Base-by-base conservation (phyloP, 2,888 invertebrate species). In the Drosophila koepferae region DNA sequence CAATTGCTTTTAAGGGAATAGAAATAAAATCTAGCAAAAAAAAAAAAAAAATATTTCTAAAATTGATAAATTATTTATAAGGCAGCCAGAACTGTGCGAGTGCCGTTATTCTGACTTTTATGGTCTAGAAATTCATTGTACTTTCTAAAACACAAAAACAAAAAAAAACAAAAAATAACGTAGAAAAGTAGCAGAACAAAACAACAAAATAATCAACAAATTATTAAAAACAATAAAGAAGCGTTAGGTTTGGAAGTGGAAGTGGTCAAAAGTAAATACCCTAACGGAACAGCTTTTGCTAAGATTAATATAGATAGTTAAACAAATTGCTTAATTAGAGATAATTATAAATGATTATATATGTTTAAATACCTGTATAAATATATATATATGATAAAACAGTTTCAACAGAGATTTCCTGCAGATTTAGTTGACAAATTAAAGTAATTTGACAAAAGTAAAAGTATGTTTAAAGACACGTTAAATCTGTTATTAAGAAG, bases 1-100 rank as follows among this genome's bases (percentile, higher is more conserved):
- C 84, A 84, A 84, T 86, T 86, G 81, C 78, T 54, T 62, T 31
- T 63, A 28, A 23, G 28, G 28, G 55, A 55, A 61, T 28, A 31
- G 20, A 54, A 62, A 44, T 31, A 51, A 59, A 63, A 63, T 56
- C 61, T 54, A 34, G 48, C n/a, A 8, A 31, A 56, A 51, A 14
- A 62, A 73, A 7, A 56, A 9, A 18, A 46, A 56, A 63, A 64
- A 74, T 64, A 56, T 63, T 68, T 69, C 63, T 62, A 63, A 77
- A 86, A 86, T 86, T 86, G 77, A 88, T 82, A 86, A 86, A 88
- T 86, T 70, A 88, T 86, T 88, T 88, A 86, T 86, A 82, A 82
- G 80, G 60, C 58, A 55, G 34, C 60, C 38, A 68, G 64, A 69
- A 59, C 53, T 56, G 63, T 38, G 40, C 49, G 51, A 58, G 34